phyloP scores from a whole-genome alignment of 2,797 vertebrate species.

The Sebastes variabilis region DNA sequence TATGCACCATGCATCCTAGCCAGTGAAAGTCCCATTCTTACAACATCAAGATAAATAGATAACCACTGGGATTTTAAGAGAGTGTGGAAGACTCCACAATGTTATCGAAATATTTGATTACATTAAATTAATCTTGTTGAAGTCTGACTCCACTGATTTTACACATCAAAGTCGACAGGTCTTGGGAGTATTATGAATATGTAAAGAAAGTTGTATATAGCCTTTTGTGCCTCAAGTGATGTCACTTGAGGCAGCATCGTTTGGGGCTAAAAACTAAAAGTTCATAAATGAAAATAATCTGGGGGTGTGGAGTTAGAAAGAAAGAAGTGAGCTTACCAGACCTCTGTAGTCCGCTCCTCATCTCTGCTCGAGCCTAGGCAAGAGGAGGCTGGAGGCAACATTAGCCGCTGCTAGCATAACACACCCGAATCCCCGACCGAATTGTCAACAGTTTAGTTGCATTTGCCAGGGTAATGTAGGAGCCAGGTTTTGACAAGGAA shows the following conservation, averaged over 20 bases:
- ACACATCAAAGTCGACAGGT: background rate
- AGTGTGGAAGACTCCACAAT: too few relatives aligned
- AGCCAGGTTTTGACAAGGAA: background rate
- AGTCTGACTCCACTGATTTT: background rate
- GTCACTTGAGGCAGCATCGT: background rate
- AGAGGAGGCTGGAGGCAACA: background rate
- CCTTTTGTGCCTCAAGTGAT: too few relatives aligned
- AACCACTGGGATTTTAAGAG: too few relatives aligned
- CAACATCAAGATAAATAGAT: too few relatives aligned
- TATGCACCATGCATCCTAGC: too few relatives aligned
- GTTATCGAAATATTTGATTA: background rate
- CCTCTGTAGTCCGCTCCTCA: background rate
- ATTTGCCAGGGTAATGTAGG: background rate
- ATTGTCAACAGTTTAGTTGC: background rate
- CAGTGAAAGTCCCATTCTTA: fast-evolving
- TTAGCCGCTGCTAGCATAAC: background rate
- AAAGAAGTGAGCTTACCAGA: background rate
- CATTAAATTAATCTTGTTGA: background rate
- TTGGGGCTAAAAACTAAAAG: fast-evolving
- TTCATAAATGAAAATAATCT: fast-evolving
- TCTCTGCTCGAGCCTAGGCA: background rate
- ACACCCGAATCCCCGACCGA: fast-evolving
- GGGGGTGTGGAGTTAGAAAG: too few relatives aligned
- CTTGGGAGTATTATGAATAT: background rate
- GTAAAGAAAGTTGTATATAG: too few relatives aligned